Percentiles rank a stretch among this genome's conserved stretches.
These are phyloP conservation scores for Sylvietta virens DNA, from an alignment of 2,113 vertebrate species.

Conservation along the genomic window DNA sequence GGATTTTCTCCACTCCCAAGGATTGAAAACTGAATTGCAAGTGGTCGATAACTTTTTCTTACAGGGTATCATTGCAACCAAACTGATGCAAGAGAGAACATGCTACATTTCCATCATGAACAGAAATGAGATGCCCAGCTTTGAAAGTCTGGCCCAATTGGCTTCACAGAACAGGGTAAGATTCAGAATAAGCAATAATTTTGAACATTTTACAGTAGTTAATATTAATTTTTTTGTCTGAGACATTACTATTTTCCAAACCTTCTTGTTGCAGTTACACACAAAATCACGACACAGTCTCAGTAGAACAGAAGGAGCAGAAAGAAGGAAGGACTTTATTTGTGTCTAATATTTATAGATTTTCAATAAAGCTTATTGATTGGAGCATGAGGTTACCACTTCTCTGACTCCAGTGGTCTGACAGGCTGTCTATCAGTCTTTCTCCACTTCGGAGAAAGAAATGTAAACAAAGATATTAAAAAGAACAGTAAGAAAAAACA, in stretches of 20 bases:
- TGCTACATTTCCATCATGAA: conserved; percentile 58
- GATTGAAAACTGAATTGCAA: not conserved
- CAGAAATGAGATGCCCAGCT: not conserved
- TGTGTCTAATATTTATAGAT: too few species aligned
- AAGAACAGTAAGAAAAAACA: too few species aligned
- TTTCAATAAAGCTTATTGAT: too few species aligned
- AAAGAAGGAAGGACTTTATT: too few species aligned
- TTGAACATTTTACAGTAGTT: fast-evolving
- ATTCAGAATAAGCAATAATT: not conserved
- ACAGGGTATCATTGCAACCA: conserved; percentile 58
- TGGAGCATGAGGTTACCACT: too few species aligned
- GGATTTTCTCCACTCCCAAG: not conserved
- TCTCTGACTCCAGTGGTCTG: too few species aligned
- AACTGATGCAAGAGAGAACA: not conserved
- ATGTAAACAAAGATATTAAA: too few species aligned
- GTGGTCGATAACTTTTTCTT: not conserved
- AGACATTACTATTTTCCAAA: not conserved
- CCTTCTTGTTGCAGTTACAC: too few species aligned
- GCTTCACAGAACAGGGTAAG: not conserved
- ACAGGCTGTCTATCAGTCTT: too few species aligned
- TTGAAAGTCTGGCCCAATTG: not conserved
- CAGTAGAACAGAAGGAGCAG: too few species aligned
- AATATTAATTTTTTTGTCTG: not conserved
- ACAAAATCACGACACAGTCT: too few species aligned
- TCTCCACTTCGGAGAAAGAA: too few species aligned